Evolutionary conservation across 2,797 vertebrate genomes (phyloP), one percentile per base, ranked within the genome.

Genomic region (Diplodus sargus): DNA sequence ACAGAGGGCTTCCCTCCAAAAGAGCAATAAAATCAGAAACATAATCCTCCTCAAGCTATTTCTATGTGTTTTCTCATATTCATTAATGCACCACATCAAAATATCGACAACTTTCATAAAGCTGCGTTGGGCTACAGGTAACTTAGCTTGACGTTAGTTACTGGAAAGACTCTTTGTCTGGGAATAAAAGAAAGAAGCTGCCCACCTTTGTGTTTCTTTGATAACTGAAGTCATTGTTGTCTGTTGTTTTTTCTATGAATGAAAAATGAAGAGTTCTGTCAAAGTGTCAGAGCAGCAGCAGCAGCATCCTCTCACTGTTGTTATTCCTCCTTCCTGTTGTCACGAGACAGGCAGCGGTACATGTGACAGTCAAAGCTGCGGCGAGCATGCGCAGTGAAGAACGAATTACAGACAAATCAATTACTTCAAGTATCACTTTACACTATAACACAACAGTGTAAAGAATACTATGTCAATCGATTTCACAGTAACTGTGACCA

Each of bases 201-300:
- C 86, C 10, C 54, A 93, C 95, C 95, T 96, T 77, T 91, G 92
- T 5, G 95, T 96, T 87, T 96, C 95, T 80, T 94, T 95, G 15
- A 96, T 91, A 13, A 95, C 79, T 15, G 95, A 88, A 70, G 93
- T 85, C 95, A 96, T 96, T 58, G 20, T 78, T 61, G 53, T 16
- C 25, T 45, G 16, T 28, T 22, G 75, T 1, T 28, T 1, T 63
- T 69, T 47, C 9, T 34, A 12, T 1, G 47, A 83, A 61, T 6
- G 1, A 20, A 23, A 60, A 30, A 42, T 15, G 0, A 64, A 67
- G 62, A 52, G 5, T 34, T 43, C 53, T 39, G 39, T 39, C n/a
- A 42, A 54, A 69, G 34, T 48, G 57, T 89, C 73, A 85, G 4
- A 39, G 43, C 43, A 69, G 53, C 22, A 23, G 49, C 30, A 61